These are phyloP conservation scores for Spheniscus mendiculus DNA, from an alignment of 2,113 vertebrate species.

Conservation along the genomic window DNA sequence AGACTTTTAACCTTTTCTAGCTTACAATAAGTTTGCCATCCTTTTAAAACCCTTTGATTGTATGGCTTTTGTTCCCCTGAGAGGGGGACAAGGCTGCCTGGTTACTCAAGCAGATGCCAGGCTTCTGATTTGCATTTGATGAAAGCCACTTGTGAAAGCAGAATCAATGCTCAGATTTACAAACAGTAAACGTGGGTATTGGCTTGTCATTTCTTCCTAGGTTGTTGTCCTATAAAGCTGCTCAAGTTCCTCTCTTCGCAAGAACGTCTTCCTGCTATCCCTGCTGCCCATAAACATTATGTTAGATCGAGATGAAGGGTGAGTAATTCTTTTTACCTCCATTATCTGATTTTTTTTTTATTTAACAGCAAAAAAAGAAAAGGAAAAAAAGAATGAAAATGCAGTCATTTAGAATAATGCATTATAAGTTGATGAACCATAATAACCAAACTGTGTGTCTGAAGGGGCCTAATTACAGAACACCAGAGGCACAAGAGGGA, in stretches of 20 bases:
- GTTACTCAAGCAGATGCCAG: conserved; percentile 71
- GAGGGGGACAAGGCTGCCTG: conserved; percentile 65
- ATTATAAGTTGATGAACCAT: conserved; percentile 47
- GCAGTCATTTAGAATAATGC: conserved; percentile 26
- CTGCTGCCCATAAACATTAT: neutral
- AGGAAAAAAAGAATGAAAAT: neutral
- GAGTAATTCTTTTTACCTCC: conserved; percentile 34
- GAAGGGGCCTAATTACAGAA: conserved; percentile 54
- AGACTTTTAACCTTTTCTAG: conserved; percentile 71
- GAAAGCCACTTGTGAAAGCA: conserved; percentile 70
- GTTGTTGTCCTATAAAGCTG: conserved; percentile 56
- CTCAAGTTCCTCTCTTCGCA: conserved; percentile 25
- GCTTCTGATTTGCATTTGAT: conserved; percentile 72
- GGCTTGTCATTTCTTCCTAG: conserved; percentile 63
- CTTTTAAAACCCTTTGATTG: conserved; percentile 63
- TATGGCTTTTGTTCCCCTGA: conserved; percentile 65
- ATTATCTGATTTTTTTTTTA: neutral
- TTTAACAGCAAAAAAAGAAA: neutral
- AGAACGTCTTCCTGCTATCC: conserved; percentile 22
- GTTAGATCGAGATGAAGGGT: conserved; percentile 64
- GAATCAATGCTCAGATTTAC: conserved; percentile 69
- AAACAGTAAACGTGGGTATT: conserved; percentile 65
- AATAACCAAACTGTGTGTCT: conserved; percentile 43
- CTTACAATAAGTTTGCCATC: conserved; percentile 65
- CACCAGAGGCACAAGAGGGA: conserved; percentile 28